Percentiles rank a stretch among this genome's conserved stretches.
Conservation (phyloP, 2,113 vertebrate species). For the Rhodinocichla rosea region DNA sequence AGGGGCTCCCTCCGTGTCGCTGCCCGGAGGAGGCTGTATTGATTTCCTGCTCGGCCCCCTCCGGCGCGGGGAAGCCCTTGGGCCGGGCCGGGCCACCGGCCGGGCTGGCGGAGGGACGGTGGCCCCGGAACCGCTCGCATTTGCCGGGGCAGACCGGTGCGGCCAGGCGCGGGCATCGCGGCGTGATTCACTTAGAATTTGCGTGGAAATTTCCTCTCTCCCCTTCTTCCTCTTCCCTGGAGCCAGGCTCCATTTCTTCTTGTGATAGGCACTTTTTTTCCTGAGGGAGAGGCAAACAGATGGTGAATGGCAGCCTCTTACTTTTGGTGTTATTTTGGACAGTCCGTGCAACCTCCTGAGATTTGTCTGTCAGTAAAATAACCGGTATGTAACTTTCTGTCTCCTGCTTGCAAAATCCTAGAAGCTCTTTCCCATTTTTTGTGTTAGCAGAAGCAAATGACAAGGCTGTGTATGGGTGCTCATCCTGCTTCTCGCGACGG, state of each 20-base stretch:
- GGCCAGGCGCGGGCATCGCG: not conserved
- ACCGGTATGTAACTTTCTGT: not conserved
- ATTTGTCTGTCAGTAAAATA: not conserved
- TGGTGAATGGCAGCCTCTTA: conserved; percentile 48
- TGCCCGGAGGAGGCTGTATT: not conserved
- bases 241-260: conserved; percentile 53
- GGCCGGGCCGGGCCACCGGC: not conserved
- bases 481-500: not conserved
- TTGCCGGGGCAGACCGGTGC: not conserved
- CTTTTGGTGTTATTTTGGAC: conserved; percentile 15
- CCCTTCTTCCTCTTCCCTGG: not conserved
- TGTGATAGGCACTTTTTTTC: not conserved
- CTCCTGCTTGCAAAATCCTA: not conserved
- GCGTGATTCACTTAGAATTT: conserved; percentile 45
- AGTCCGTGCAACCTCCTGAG: not conserved
- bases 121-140: not conserved
- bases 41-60: not conserved
- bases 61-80: not conserved
- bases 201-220: conserved; percentile 61
- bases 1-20: not conserved
- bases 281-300: conserved; percentile 10
- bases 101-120: not conserved
- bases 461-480: not conserved
- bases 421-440: not conserved
- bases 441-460: not conserved